A percentile compares a stretch with the other conserved stretches of the same genome.
These are phyloP conservation scores for Malurus alboscapulatus DNA, from an alignment of 2,113 vertebrate species.

Conservation along the genomic window DNA sequence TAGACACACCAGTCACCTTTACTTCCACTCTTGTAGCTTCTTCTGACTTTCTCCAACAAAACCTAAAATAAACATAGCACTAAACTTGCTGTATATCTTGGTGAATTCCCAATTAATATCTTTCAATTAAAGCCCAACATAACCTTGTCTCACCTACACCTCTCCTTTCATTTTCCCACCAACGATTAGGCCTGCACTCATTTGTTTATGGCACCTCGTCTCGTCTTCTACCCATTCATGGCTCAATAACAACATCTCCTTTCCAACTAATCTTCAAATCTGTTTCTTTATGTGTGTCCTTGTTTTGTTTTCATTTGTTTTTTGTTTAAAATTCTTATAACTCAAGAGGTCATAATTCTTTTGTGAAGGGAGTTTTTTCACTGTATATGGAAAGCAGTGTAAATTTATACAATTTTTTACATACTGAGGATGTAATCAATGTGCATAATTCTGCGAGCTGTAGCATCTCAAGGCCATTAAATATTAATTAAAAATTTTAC, in stretches of 20 bases:
- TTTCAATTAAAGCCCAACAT: neutral
- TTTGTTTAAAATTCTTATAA: neutral
- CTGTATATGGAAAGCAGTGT: neutral
- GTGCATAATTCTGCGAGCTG: neutral
- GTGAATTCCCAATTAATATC: neutral
- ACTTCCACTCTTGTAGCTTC: neutral
- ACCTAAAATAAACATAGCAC: neutral
- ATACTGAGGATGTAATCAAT: neutral
- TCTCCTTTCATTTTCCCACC: neutral
- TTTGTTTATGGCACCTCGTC: neutral
- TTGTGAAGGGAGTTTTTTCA: neutral
- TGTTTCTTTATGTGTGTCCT: neutral
- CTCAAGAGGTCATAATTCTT: neutral
- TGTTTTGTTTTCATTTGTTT: neutral
- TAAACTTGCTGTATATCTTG: neutral
- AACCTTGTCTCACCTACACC: neutral
- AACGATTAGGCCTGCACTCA: neutral
- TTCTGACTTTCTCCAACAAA: neutral
- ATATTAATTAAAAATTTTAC: neutral
- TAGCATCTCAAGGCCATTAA: neutral
- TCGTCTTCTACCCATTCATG: neutral
- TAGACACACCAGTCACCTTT: neutral
- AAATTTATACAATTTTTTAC: neutral
- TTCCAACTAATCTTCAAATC: neutral
- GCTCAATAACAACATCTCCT: neutral